Conservation (phyloP, 2,888 invertebrate genomes). For the Pachydiplax longipennis region DNA sequence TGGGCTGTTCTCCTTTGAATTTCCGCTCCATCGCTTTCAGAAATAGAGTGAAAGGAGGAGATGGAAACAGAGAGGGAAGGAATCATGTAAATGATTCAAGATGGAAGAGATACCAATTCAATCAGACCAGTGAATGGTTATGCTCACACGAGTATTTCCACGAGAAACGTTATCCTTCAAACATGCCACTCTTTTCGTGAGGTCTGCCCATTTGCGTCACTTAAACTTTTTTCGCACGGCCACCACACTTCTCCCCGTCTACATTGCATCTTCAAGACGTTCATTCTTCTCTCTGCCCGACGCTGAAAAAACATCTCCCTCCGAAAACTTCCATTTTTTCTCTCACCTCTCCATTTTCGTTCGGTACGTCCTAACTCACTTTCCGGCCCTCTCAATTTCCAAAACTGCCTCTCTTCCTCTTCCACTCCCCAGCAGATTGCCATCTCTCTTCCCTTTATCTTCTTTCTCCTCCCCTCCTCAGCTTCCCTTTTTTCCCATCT, state of each 20-base stretch:
- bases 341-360: neutral
- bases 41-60: neutral
- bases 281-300: neutral
- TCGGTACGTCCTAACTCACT: conserved; percentile 32
- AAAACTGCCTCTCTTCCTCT: conserved; percentile 23
- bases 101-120: neutral
- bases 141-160: neutral
- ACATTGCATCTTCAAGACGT: neutral
- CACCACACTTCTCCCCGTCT: neutral
- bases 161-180: neutral
- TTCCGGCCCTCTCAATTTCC: conserved; percentile 44
- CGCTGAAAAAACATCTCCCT: neutral
- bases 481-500: neutral
- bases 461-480: neutral
- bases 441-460: no score
- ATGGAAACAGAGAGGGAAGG: neutral
- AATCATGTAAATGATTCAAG: neutral
- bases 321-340: neutral
- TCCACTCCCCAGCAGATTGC: neutral
- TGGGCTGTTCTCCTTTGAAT: neutral
- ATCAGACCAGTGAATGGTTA: neutral
- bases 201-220: neutral
- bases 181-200: neutral
- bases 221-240: neutral
- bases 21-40: neutral